phyloP scores from a whole-genome alignment of 2,888 invertebrate species.

The Operophtera brumata region DNA sequence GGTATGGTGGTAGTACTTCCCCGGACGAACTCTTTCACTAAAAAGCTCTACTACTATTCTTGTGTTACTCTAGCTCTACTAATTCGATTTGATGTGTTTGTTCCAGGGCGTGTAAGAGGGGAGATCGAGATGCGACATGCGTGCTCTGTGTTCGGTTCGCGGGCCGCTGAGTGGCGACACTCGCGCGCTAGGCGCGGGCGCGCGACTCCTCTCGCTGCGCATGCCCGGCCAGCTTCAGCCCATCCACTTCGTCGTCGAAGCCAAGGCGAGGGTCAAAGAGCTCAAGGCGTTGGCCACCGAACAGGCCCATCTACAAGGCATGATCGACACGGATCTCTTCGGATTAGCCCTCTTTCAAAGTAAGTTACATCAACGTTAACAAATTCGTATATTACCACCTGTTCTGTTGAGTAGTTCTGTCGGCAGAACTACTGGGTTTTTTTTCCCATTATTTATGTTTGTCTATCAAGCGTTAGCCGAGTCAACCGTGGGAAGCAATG shows the following conservation, averaged over 20 bases:
- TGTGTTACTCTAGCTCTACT: no score
- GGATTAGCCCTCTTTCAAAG: conserved; percentile 92
- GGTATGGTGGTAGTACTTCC: no score
- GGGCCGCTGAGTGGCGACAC: conserved; percentile 90
- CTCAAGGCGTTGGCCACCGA: conserved; percentile 89
- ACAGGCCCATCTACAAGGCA: conserved; percentile 89
- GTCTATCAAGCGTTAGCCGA: no score
- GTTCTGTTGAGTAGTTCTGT: no score
- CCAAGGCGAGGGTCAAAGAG: conserved; percentile 91
- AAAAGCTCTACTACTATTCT: no score
- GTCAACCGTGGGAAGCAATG: no score
- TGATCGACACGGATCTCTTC: conserved; percentile 92
- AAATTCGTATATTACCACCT: no score
- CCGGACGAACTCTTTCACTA: no score
- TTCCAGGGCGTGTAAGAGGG: conserved; percentile 74
- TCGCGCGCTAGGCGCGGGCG: conserved; percentile 83
- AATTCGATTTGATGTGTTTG: conserved; percentile 17
- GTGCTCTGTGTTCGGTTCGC: conserved; percentile 91
- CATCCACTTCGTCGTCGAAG: conserved; percentile 83
- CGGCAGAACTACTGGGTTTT: no score
- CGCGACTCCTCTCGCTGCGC: conserved; percentile 83
- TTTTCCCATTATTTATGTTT: no score
- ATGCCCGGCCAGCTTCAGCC: conserved; percentile 80
- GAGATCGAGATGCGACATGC: conserved; percentile 84
- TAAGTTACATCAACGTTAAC: conserved; percentile 59